These are phyloP conservation scores for Pangasianodon gigas DNA, from an alignment of 2,113 vertebrate species.

Conservation along the genomic window DNA sequence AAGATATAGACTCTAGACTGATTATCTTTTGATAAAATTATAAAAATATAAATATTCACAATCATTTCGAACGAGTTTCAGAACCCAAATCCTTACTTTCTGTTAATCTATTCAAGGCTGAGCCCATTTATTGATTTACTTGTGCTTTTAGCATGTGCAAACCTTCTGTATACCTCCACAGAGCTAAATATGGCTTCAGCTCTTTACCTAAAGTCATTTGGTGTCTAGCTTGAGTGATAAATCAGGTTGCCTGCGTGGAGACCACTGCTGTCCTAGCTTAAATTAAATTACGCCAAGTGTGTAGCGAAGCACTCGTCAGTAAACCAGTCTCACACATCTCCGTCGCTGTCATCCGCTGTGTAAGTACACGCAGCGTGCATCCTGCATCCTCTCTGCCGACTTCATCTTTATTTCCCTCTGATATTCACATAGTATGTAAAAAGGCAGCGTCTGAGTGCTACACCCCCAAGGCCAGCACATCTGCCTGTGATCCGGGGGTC, in stretches of 20 bases:
- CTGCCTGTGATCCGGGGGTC: slow-evolving; percentile 31
- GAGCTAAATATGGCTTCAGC: slow-evolving; percentile 62
- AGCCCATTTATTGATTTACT: background rate
- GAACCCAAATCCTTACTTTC: background rate
- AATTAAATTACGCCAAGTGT: slow-evolving; percentile 59
- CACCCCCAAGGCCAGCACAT: slow-evolving; percentile 41
- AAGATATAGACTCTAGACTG: background rate
- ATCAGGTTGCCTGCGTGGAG: slow-evolving; percentile 62
- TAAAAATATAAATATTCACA: background rate
- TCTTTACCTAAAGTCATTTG: slow-evolving; percentile 71
- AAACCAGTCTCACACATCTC: slow-evolving; percentile 55
- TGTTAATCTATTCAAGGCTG: background rate
- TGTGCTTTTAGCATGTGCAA: background rate
- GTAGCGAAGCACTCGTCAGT: slow-evolving; percentile 57
- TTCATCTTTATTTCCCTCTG: slow-evolving; percentile 57
- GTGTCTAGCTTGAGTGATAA: slow-evolving; percentile 71
- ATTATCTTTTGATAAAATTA: background rate
- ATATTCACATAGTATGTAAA: slow-evolving; percentile 39
- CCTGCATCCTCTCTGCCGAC: slow-evolving; percentile 38
- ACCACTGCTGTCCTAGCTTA: slow-evolving; percentile 62
- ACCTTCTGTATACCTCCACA: slow-evolving; percentile 22
- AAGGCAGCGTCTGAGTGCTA: background rate
- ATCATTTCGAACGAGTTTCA: background rate
- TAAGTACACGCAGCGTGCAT: slow-evolving; percentile 32
- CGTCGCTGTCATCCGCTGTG: slow-evolving; percentile 52